Evolutionary conservation across 2,888 invertebrate species (phyloP), one percentile per base, ranked within the genome.

Genomic region (Mythimna impura): DNA sequence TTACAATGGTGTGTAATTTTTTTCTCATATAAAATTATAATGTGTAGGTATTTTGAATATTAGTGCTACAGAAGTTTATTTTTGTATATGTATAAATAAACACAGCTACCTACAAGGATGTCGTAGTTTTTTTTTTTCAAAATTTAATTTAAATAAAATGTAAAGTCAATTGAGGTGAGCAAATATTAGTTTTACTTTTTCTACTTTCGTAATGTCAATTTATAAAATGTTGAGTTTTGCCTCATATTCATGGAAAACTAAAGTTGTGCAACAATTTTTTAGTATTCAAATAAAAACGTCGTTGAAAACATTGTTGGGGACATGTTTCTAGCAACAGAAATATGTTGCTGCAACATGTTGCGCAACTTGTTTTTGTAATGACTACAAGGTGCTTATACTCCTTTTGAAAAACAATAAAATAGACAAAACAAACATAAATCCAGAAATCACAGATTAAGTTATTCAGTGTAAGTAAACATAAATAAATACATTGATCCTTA

Each of bases 401-500:
- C 8, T 22, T 52, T 30, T 50, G 3, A 61, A 20, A 22, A 61
- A 52, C 12, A 62, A 61, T 30, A 3, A 0, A 43, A 65, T n/a
- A n/a, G 17, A 73, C 57, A 47, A 77, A 64, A 75, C 60, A 62
- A 67, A 52, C 50, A 70, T 57, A 52, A 47, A 65, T 30, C 10
- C 17, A 55, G 20, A 57, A 81, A 82, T 84, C 75, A 80, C 83
- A 82, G 82, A 73, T 71, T 75, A 62, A 54, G 65, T 70, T 70
- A 52, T 74, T 64, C 34, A 67, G 55, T 30, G 30, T 30, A 30
- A 30, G 20, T 40, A 63, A 62, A 82, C 62, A 72, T 60, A 69
- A 36, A 30, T 30, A 30, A 30, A 30, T 3, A 30, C 30, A 30
- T 62, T 34, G 20, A 62, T 58, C 12, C 8, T 30, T 43, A 22